These are phyloP conservation scores for Hydropsyche betteni DNA, from an alignment of 2,888 invertebrate genomes.

Conservation along the genomic window DNA sequence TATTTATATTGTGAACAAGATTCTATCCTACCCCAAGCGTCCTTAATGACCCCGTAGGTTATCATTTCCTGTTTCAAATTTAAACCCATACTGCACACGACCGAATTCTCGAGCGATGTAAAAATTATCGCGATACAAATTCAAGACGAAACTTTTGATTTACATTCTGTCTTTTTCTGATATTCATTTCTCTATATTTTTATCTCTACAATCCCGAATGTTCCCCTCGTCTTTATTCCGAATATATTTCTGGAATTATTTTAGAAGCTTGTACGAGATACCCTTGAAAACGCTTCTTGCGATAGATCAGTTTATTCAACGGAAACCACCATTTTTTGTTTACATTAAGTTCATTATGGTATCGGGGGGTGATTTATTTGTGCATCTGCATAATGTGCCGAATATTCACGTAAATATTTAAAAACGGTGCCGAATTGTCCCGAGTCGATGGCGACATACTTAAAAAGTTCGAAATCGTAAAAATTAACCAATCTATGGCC, in stretches of 20 bases:
- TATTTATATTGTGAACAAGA: not conserved
- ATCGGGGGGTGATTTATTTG: too few species aligned
- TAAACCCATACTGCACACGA: constrained; percentile 54
- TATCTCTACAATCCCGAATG: too few species aligned
- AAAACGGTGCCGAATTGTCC: not conserved
- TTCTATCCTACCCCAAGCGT: constrained; percentile 33
- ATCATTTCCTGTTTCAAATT: constrained; percentile 68
- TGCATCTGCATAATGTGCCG: too few species aligned
- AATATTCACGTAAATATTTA: too few species aligned
- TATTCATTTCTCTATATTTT: too few species aligned
- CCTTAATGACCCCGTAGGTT: constrained; percentile 62
- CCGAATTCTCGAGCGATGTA: constrained; percentile 33
- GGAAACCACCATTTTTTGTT: too few species aligned
- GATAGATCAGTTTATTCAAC: too few species aligned
- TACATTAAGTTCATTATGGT: too few species aligned
- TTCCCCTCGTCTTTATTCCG: too few species aligned
- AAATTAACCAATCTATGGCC: constrained; percentile 27
- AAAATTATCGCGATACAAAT: constrained; percentile 32
- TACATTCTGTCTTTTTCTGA: constrained; percentile 9
- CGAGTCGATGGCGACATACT: not conserved
- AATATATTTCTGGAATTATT: too few species aligned
- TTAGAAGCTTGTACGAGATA: too few species aligned
- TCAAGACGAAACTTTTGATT: not conserved
- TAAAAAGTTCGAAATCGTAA: constrained; percentile 28
- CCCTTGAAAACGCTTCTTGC: too few species aligned